Conservation (phyloP, 2,888 invertebrate genomes). For the Phytoseiulus persimilis region DNA sequence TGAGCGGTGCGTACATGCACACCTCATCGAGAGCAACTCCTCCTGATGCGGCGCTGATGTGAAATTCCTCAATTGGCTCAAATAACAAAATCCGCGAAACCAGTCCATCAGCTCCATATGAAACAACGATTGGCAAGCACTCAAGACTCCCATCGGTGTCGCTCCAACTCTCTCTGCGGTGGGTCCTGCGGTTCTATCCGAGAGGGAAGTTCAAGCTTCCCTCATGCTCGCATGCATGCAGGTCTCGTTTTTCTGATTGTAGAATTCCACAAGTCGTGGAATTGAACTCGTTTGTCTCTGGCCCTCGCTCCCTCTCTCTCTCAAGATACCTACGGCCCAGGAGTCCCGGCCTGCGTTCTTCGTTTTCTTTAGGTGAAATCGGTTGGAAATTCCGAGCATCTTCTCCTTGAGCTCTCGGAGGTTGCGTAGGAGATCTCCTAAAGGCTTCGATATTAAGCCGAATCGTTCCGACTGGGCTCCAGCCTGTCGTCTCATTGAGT, state of each 20-base stretch:
- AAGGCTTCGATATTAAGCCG: background rate
- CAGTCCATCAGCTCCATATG: background rate
- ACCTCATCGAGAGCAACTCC: background rate
- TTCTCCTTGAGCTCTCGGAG: background rate
- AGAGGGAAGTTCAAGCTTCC: background rate
- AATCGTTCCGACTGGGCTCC: background rate
- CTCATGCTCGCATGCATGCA: background rate
- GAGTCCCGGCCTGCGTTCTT: background rate
- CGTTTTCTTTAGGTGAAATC: background rate
- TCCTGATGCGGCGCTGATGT: background rate
- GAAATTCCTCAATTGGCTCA: background rate
- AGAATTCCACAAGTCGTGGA: background rate
- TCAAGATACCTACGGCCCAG: too few species aligned
- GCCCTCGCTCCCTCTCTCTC: background rate
- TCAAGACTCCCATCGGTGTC: background rate
- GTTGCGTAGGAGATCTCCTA: background rate
- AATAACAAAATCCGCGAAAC: conserved; percentile 5
- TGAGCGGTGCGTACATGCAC: background rate
- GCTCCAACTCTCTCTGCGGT: background rate
- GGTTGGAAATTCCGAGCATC: background rate
- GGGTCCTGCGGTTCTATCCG: background rate
- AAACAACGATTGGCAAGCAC: background rate
- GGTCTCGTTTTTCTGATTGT: too few species aligned
- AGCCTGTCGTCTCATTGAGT: background rate
- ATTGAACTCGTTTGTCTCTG: background rate